phyloP scores from a whole-genome alignment of 2,888 invertebrate genomes.

The Trichopoda pennipes region DNA sequence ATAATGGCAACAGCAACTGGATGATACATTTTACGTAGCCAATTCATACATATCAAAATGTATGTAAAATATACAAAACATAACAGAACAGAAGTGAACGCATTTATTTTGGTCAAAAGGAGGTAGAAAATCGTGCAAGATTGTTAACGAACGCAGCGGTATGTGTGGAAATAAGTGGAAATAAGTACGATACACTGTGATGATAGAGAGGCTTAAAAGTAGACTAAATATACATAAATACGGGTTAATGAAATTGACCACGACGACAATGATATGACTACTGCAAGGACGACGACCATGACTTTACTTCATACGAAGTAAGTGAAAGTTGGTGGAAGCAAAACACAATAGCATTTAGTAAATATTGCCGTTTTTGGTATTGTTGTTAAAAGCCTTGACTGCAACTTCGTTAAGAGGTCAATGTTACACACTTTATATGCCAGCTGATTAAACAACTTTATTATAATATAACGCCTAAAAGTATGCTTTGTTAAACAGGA shows the following conservation, averaged over 20 bases:
- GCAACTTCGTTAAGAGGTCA: slow-evolving; percentile 33
- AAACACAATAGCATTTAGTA: not conserved
- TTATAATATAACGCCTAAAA: slow-evolving; percentile 5
- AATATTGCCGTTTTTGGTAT: not conserved
- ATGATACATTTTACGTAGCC: slow-evolving; percentile 47
- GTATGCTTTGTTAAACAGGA: not conserved
- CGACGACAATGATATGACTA: not conserved
- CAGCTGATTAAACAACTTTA: slow-evolving; percentile 2
- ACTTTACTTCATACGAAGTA: slow-evolving; percentile 1
- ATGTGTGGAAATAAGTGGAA: slow-evolving; percentile 22
- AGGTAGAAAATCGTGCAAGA: slow-evolving; percentile 46
- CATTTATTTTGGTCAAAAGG: slow-evolving; percentile 34
- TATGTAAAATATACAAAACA: not conserved
- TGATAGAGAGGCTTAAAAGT: slow-evolving; percentile 18
- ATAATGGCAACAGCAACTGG: slow-evolving; percentile 34
- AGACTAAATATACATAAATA: slow-evolving; percentile 28
- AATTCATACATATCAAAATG: not conserved
- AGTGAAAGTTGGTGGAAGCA: slow-evolving; percentile 1
- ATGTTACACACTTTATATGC: slow-evolving; percentile 6
- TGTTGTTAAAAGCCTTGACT: slow-evolving; percentile 34
- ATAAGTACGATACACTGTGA: not conserved
- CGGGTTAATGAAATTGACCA: slow-evolving; percentile 31
- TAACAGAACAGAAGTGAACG: slow-evolving; percentile 37
- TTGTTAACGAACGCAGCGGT: slow-evolving; percentile 40
- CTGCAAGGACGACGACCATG: not conserved